Conservation (phyloP, 2,888 invertebrate species). For the Smittia sp. region DNA sequence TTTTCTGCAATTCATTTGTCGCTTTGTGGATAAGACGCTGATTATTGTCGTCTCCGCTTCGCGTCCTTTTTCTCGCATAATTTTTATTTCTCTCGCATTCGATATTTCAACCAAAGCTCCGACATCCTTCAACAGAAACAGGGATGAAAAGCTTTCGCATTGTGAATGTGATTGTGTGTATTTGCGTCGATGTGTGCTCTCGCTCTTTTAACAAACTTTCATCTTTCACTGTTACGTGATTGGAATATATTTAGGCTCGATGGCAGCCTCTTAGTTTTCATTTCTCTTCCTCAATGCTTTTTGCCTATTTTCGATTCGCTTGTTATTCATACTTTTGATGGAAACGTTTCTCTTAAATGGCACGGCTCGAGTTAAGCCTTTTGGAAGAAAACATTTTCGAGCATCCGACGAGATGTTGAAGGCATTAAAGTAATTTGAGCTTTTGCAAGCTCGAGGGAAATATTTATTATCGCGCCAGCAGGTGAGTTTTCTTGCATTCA, state of each 20-base stretch:
- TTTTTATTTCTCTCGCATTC: slow-evolving; percentile 16
- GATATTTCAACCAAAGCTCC: neutral
- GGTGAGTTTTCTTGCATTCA: neutral
- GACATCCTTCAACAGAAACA: neutral
- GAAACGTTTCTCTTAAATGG: no score
- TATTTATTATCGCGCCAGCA: neutral
- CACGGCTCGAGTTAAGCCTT: no score
- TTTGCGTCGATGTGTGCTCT: slow-evolving; percentile 26
- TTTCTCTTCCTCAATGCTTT: neutral
- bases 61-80: slow-evolving; percentile 11
- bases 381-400: no score
- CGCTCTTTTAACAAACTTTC: slow-evolving; percentile 34
- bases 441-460: neutral
- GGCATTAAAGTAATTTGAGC: no score
- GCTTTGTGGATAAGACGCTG: slow-evolving; percentile 34
- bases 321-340: no score
- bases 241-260: slow-evolving; percentile 33
- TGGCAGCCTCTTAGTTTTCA: slow-evolving; percentile 26
- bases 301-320: no score
- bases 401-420: no score
- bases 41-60: slow-evolving; percentile 34
- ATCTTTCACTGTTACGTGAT: slow-evolving; percentile 40
- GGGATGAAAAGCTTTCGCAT: slow-evolving; percentile 14
- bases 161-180: slow-evolving; percentile 29
- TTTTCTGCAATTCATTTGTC: slow-evolving; percentile 1